Evolutionary conservation across 1,140 invertebrate genomes (phyloP).

Genomic region (Dinoponera quadriceps): DNA sequence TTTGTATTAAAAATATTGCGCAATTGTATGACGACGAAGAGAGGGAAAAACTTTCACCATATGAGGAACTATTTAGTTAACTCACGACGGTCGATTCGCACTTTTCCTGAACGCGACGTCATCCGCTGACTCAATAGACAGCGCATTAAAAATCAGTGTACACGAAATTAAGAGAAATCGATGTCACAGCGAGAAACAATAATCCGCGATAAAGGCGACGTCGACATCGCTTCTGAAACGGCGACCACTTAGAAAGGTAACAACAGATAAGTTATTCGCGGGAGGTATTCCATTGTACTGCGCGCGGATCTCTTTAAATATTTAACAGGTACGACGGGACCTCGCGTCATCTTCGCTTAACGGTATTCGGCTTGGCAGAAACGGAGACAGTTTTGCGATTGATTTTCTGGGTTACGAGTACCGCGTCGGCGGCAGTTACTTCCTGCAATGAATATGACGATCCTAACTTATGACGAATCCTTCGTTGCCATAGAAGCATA

Average conservation of each 20-base stretch:
- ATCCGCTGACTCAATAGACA: not conserved
- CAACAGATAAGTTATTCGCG: constrained; percentile 69
- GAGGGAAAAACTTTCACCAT: not conserved
- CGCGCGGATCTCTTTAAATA: constrained; percentile 82
- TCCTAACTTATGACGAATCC: not conserved
- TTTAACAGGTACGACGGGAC: constrained; percentile 79
- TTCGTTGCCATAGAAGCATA: not conserved
- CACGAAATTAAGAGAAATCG: not conserved
- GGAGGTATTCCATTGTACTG: constrained; percentile 79
- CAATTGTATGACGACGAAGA: not conserved
- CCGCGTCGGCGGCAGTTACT: not conserved
- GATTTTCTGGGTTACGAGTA: constrained; percentile 76
- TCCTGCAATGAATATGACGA: constrained; percentile 6
- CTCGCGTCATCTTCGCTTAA: constrained; percentile 78
- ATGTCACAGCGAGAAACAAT: constrained; percentile 40
- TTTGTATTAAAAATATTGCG: constrained; percentile 1
- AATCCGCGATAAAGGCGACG: constrained; percentile 27
- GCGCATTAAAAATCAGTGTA: not conserved
- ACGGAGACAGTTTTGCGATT: constrained; percentile 65
- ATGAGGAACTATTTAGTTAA: not conserved
- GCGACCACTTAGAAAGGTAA: constrained; percentile 65
- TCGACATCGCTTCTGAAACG: constrained; percentile 26
- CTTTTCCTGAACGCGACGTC: not conserved
- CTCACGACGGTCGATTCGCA: not conserved
- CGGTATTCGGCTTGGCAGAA: constrained; percentile 73